Percentiles rank a stretch among this genome's conserved stretches.
phyloP scores from a whole-genome alignment of 2,113 vertebrate species.

The Thamnophis sirtalis region DNA sequence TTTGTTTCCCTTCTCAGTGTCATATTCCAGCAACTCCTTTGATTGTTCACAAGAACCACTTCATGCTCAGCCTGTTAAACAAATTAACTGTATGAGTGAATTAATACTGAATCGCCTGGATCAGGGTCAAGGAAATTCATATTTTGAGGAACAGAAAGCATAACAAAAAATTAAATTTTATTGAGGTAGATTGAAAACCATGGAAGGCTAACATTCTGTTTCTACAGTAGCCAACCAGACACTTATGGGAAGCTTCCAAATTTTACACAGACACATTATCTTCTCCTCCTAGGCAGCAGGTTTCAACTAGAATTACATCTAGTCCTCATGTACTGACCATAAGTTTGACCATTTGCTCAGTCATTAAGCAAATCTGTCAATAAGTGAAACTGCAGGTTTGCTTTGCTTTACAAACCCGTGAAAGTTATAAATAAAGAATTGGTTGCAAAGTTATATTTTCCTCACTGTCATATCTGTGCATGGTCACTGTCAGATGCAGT shows the following conservation, averaged over 20 bases:
- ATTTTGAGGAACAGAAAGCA: not conserved
- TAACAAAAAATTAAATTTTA: not conserved
- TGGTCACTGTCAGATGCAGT: not conserved
- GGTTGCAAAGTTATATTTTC: not conserved
- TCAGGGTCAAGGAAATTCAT: no score
- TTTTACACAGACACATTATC: not conserved
- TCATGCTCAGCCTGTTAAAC: slow-evolving; percentile 17
- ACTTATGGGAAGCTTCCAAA: not conserved
- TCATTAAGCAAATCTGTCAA: not conserved
- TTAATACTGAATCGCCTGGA: not conserved
- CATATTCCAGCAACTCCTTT: slow-evolving; percentile 1
- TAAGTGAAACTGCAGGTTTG: not conserved
- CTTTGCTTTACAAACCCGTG: not conserved
- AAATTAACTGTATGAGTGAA: not conserved
- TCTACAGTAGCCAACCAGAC: not conserved
- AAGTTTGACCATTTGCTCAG: not conserved
- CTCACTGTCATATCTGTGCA: not conserved
- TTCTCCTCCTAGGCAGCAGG: not conserved
- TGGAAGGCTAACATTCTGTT: not conserved
- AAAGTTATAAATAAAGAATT: not conserved
- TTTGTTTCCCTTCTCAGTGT: slow-evolving; percentile 28
- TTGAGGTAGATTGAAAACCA: not conserved
- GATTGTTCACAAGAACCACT: not conserved
- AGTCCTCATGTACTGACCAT: not conserved
- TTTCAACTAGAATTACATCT: not conserved